Evolutionary conservation across 2,113 vertebrate genomes (phyloP), one percentile per base, ranked within the genome.

Genomic region (Rhodinocichla rosea): DNA sequence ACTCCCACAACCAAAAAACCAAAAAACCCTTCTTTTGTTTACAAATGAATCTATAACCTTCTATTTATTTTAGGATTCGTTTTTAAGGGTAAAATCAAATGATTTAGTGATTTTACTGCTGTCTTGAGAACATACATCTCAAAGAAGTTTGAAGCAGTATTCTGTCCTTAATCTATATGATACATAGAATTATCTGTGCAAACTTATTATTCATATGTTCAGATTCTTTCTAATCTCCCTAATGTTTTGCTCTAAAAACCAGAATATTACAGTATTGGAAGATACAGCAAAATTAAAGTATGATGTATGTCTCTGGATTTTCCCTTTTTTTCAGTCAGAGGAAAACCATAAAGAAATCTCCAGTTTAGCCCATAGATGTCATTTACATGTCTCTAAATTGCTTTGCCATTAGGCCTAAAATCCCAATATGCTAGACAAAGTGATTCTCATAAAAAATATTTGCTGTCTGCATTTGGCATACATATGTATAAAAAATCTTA

Each of bases 21-120:
- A 55, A 14, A 55, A 42, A 30, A 1, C 6, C 9, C 2, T 0
- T 50, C 3, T 52, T 35, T 28, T 27, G 11, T 60, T 87, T 40
- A 26, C 10, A 8, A 77, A 44, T 9, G 0, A 23, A 26, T 35
- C 50, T 52, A 33, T 7, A 30, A 20, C 33, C 1, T n/a, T 24
- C 1, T 71, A 6, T 64, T 59, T 81, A 13, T 65, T 75, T 56
- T 13, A 16, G 12, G 4, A 18, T 53, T 76, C 9, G 2, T 30
- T 82, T 84, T 75, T 33, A 52, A 17, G 7, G 39, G 20, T 26
- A 50, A n/a, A 2, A 27, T 59, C 17, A 50, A 26, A 1, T 64
- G 18, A 55, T 28, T 67, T 16, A 19, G 3, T 68, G 49, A 47
- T 33, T 62, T 19, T 73, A 15, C 11, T 60, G 2, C 10, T 77